Evolutionary conservation across 1,140 invertebrate genomes (phyloP).

Genomic region (Micrasema longulum): DNA sequence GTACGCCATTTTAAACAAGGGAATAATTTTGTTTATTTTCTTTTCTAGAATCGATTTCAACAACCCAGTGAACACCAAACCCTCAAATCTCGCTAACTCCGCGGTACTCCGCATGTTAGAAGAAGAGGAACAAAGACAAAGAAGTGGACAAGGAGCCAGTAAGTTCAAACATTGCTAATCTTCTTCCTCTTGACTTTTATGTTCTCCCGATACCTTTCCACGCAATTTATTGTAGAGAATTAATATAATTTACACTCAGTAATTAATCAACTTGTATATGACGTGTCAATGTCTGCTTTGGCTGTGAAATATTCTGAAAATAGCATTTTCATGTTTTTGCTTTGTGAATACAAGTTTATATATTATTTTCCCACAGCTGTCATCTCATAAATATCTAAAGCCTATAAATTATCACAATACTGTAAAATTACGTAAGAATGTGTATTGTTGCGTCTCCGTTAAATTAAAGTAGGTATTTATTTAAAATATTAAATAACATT

Average conservation of each 20-base stretch:
- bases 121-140: constrained; percentile 78
- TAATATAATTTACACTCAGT: not conserved
- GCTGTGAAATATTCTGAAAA: constrained; percentile 4
- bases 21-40: not conserved
- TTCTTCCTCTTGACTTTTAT: not conserved
- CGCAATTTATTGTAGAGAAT: not conserved
- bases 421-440: too few relatives aligned
- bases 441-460: too few relatives aligned
- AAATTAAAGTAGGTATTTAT: too few relatives aligned
- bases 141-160: constrained; percentile 59
- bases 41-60: constrained; percentile 80
- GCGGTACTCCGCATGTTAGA: constrained; percentile 84
- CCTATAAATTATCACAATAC: too few relatives aligned
- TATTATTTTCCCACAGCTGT: constrained; percentile 18
- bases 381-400: not conserved
- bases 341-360: not conserved
- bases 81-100: constrained; percentile 82
- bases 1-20: too few relatives aligned
- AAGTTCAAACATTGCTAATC: constrained; percentile 23
- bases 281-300: constrained; percentile 31
- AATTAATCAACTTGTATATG: not conserved
- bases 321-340: not conserved
- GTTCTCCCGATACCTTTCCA: too few relatives aligned
- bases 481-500: too few relatives aligned
- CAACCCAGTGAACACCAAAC: constrained; percentile 67